A percentile compares a stretch with the other conserved stretches of the same genome.
Evolutionary conservation across 2,797 vertebrate genomes (phyloP).

Genomic region (Garrulus glandarius): DNA sequence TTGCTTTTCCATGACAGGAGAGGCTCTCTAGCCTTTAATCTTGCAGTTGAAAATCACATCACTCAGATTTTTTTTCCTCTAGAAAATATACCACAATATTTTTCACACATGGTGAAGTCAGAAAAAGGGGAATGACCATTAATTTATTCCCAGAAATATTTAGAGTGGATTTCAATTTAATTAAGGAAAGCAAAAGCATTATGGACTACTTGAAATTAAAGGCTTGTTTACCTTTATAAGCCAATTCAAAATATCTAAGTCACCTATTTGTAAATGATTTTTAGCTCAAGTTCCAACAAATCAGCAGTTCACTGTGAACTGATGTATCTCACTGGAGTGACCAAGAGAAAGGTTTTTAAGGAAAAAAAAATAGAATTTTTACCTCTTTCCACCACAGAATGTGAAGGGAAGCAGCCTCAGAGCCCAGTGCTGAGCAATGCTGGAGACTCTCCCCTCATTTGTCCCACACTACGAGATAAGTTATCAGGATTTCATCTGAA

Average conservation of each 20-base stretch:
- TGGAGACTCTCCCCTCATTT: neutral
- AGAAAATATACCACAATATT: neutral
- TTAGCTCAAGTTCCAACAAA: neutral
- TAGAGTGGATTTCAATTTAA: neutral
- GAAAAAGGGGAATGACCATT: neutral
- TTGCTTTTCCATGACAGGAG: neutral
- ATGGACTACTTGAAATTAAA: neutral
- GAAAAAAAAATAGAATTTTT: neutral
- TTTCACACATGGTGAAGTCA: fast-evolving
- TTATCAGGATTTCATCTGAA: neutral
- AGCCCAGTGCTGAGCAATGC: neutral
- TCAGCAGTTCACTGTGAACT: neutral
- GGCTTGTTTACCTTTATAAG: neutral
- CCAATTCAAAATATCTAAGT: neutral
- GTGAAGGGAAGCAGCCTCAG: neutral
- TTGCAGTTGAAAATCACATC: fast-evolving
- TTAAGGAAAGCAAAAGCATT: neutral
- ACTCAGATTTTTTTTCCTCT: neutral
- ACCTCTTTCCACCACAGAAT: neutral
- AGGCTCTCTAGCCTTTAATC: neutral
- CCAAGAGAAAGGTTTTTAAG: neutral
- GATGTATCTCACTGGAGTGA: neutral
- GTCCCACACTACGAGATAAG: neutral
- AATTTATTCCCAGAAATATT: neutral
- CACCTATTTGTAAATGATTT: neutral